Evolutionary conservation across 2,888 invertebrate genomes (phyloP), one percentile per base, ranked within the genome.

Genomic region (Drosophila nr. fundita): DNA sequence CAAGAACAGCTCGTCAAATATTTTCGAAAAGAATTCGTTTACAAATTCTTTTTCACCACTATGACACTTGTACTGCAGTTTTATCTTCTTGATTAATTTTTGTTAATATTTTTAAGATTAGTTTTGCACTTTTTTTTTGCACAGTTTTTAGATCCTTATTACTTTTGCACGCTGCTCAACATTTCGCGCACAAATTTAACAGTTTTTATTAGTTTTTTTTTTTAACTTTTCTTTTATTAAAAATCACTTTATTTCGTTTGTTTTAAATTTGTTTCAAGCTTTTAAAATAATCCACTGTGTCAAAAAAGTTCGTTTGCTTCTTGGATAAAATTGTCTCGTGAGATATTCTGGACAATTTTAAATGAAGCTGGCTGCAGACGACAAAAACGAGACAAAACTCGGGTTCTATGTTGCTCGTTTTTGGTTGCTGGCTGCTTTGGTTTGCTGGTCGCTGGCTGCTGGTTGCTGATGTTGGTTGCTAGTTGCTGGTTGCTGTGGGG

Each of bases 101-200:
- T 42, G 40, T 62, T 70, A 48, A 42, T 68, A 58, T 60, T 40
- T 55, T n/a, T 60, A 64, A 52, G 42, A 32, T 75, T 81, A 57
- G 57, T 60, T 74, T 74, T 49, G 68, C 71, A 71, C 76, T 73
- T 78, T 34, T 53, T 8, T 65, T 8, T 65, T 68, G 68, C 75
- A 76, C 79, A 84, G 71, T 78, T 76, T 76, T 63, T 59, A 32
- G 73, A 84, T 87, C 77, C 87, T 87, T 76, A 60, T 79, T 61
- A 67, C 69, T 65, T 73, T 73, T 55, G 78, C 61, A 68, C 57
- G 71, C 49, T 63, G 62, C 61, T 80, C 32, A 79, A 72, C 75
- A 85, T 83, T 76, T 76, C 85, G 75, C 89, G 86, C 86, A 84
- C 88, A 68, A 70, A 57, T 64, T 67, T 54, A 13, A 38, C 53